Base-by-base conservation (phyloP, 2,113 vertebrate genomes). In the Chaetodon trifascialis region DNA sequence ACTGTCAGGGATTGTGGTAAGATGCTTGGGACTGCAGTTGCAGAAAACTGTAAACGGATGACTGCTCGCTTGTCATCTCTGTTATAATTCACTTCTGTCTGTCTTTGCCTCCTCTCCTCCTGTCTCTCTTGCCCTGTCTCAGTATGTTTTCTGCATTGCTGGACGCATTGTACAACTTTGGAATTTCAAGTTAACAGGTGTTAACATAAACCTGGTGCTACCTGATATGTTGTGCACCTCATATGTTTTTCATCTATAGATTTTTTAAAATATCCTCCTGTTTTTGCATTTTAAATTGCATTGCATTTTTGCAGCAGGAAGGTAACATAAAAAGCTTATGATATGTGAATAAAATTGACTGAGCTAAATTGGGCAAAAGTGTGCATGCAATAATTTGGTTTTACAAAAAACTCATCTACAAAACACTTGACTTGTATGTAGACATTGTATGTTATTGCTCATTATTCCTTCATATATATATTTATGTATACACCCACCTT, bases 21-120 rank as follows among this genome's bases (percentile, higher is more conserved):
- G 38, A 79, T 34, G 65, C 71, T 65, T 46, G 60, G 8, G 25
- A 71, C 42, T 38, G 62, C 46, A 30, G 44, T 34, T 58, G 10
- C 59, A 66, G 23, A 65, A 63, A 73, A 72, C n/a, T 78, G 66
- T 56, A 62, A 80, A 80, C 76, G 60, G 68, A 82, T 38, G 47
- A 79, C 46, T 70, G 74, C 52, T 75, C 25, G 3, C 59, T 80
- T 80, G 40, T 73, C 38, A 59, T 72, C 73, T 49, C 17, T n/a
- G 68, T 52, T 65, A 55, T 66, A 52, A 73, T 75, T 59, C 12
- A 78, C 40, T 55, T 9, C 19, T 25, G 72, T 11, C 70, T 49
- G 44, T 64, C 59, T 46, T 30, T 47, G 40, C 44, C 23, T 21
- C 40, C 69, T 58, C n/a, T 54, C 65, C 2, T 56, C 44, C 64